Base-by-base conservation (phyloP, 2,888 invertebrate species). In the Globia sparganii region DNA sequence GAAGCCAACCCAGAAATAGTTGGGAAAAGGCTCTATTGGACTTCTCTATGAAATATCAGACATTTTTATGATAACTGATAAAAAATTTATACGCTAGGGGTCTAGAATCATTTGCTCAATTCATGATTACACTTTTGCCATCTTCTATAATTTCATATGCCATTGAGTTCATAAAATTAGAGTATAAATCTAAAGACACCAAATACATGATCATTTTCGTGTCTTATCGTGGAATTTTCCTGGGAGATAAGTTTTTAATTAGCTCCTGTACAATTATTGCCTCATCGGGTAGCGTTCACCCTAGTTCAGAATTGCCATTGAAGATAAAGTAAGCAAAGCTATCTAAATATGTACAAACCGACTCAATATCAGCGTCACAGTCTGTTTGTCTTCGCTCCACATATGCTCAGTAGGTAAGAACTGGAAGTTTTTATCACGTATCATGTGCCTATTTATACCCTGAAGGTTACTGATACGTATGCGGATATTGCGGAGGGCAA, bases 341-440 rank as follows among this genome's bases (percentile, higher is more conserved):
- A 58, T 43, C 58, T 62, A 67, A 81, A 66, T 66, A 56, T 46
- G 37, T 46, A 25, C 28, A 40, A n/a, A 34, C 15, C 28, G 1
- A 49, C 58, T 68, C 68, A 69, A 82, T 76, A 75, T 84, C 46
- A 31, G 21, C 64, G 68, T 56, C 64, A 69, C 49, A 46, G 28
- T 72, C 37, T 81, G 64, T 81, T 71, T 81, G 58, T 61, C 81
- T 72, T 43, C 43, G 71, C 67, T 43, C 83, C 71, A 71, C 76
- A 76, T 80, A 43, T 58, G 64, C 21, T 61, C 67, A 64, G 70
- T 72, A 56, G 66, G n/a, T 9, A 15, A 6, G 49, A 61, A 61
- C n/a, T 83, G 46, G 13, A 67, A 72, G 58, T 85, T 76, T 72
- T 75, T 72, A 80, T 76, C 53, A 28, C 46, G 18, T 66, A 72